Evolutionary conservation across 2,113 vertebrate genomes (phyloP).

Genomic region (Bagarius yarrelli): DNA sequence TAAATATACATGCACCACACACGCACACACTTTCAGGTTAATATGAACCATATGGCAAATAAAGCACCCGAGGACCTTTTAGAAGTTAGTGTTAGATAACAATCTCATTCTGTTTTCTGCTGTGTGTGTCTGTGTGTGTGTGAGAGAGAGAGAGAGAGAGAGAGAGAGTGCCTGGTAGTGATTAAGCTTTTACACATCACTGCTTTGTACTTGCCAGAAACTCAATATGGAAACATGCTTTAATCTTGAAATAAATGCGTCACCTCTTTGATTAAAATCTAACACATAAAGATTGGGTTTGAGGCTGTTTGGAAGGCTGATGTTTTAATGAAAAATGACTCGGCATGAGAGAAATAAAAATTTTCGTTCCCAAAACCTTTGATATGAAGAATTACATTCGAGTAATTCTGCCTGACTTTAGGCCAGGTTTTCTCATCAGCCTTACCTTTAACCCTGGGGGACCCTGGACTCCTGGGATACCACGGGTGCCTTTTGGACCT

Average conservation of each 20-base stretch:
- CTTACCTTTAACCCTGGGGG: conserved; percentile 71
- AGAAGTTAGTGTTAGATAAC: conserved; percentile 39
- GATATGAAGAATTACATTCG: not conserved
- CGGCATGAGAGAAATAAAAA: not conserved
- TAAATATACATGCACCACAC: conserved; percentile 1
- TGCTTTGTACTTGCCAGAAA: conserved; percentile 27
- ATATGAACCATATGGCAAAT: conserved; percentile 42
- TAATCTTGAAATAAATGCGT: conserved; percentile 29
- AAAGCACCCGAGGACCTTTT: conserved; percentile 16
- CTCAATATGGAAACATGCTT: conserved; percentile 37
- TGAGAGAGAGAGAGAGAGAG: conserved; percentile 13
- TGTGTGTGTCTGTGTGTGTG: conserved; percentile 6
- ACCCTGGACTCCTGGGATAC: conserved; percentile 77
- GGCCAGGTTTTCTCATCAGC: not conserved
- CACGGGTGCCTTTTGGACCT: conserved; percentile 84
- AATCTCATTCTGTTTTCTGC: conserved; percentile 32
- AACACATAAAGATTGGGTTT: not conserved
- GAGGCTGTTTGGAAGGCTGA: not conserved
- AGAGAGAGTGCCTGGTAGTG: conserved; percentile 31
- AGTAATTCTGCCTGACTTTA: not conserved
- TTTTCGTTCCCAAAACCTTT: not conserved
- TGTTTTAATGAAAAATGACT: not conserved
- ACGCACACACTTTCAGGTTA: conserved; percentile 34
- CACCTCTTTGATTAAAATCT: conserved; percentile 37
- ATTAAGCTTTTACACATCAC: conserved; percentile 52